Evolutionary conservation across 2,888 invertebrate genomes (phyloP), one percentile per base, ranked within the genome.

Genomic region (Caenorhabditis zanzibari): DNA sequence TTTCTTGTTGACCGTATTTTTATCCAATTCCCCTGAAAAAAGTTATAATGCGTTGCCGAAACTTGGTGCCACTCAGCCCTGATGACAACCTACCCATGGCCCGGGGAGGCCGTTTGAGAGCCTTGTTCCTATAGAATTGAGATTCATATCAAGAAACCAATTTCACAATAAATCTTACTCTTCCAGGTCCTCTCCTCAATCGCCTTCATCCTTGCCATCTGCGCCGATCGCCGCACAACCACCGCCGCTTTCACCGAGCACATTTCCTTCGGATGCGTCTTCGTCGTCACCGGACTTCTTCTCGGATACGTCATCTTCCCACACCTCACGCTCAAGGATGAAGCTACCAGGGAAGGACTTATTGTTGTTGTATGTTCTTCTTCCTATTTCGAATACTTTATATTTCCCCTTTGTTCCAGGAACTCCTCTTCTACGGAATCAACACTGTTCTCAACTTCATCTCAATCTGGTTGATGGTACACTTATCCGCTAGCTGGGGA

Each of bases 151-250:
- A n/a, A n/a, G n/a, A n/a, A n/a, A n/a, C 49, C 14, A 49, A 49
- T 49, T 49, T 38, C 38, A 10, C 12, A 10, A 38, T 38, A 38
- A 6, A 38, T 10, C 38, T 2, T 2, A 10, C 5, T 10, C 10
- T 38, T 38, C 38, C 38, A 96, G 96, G 28, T 96, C 96, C 86
- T 91, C 52, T 89, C 92, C 16, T 92, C 91, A 81, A 85, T 92
- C 58, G 88, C 90, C 22, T 92, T 92, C 85, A 88, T 92, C 38
- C 86, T 92, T 26, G 89, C 92, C 16, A 92, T 92, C 79, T 91
- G 92, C 66, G 87, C 92, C 4, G 91, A 91, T 79, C 88, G 92
- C 24, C 82, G 89, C 12, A 88, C 90, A 19, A 91, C 92, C 5
- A 90, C 89, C 2, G 88, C 90, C 38, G 92, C 92, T 3, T 92